A percentile compares a stretch with the other conserved stretches of the same genome.
phyloP scores from a whole-genome alignment of 2,113 vertebrate genomes.

The Burhinus bistriatus region DNA sequence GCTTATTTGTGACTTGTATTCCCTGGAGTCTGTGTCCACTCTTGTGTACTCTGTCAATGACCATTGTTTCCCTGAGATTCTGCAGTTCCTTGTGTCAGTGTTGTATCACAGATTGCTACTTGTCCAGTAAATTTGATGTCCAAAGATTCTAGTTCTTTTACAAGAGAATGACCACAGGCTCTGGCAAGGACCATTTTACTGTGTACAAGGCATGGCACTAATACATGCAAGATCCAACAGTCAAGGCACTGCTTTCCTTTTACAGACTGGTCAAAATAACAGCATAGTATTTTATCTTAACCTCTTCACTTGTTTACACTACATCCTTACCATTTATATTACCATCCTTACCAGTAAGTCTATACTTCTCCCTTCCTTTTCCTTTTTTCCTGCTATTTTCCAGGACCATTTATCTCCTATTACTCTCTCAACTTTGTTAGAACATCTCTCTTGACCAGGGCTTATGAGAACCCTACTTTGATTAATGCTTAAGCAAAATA shows the following conservation, averaged over 20 bases:
- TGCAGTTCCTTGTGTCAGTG: neutral
- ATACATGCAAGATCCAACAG: neutral
- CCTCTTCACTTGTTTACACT: neutral
- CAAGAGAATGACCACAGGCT: neutral
- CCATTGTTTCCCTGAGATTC: neutral
- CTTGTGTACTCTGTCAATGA: neutral
- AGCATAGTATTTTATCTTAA: neutral
- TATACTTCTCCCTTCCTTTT: neutral
- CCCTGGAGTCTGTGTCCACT: neutral
- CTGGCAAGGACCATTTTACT: neutral
- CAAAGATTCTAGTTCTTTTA: neutral
- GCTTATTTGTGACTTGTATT: neutral
- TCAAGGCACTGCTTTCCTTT: neutral
- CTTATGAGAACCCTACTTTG: neutral
- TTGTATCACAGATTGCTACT: neutral
- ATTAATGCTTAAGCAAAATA: neutral
- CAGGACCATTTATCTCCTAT: neutral
- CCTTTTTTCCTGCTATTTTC: neutral
- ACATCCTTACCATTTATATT: neutral
- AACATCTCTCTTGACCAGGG: neutral
- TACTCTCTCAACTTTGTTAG: neutral
- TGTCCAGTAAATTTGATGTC: neutral
- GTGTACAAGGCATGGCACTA: neutral
- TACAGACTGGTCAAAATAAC: neutral
- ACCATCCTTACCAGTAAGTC: neutral